Percentiles rank a stretch among this genome's conserved stretches.
Conservation (phyloP, 2,797 vertebrate genomes). For the Bradypus variegatus region DNA sequence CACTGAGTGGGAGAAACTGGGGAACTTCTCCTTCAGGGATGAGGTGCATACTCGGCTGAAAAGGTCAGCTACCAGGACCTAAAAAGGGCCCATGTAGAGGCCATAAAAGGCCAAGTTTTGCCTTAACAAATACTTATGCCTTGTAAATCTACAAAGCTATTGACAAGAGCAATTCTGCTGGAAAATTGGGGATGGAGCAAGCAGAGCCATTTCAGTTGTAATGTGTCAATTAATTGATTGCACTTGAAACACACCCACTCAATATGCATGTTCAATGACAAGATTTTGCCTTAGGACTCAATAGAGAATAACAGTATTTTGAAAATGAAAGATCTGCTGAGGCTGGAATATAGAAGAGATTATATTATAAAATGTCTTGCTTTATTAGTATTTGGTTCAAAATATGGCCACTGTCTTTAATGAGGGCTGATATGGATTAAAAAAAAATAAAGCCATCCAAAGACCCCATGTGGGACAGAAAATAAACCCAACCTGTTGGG, state of each 20-base stretch:
- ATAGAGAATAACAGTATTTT: neutral
- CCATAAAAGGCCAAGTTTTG: neutral
- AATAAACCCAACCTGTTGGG: conserved; percentile 22
- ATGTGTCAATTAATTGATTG: conserved; percentile 44
- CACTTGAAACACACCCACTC: conserved; percentile 33
- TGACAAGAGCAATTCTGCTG: neutral
- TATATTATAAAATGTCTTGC: conserved; percentile 11
- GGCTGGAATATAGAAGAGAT: conserved; percentile 8
- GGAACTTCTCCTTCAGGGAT: neutral
- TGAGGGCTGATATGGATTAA: neutral
- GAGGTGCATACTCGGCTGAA: neutral
- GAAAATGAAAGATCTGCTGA: conserved; percentile 27
- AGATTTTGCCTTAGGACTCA: conserved; percentile 46
- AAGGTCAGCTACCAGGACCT: neutral
- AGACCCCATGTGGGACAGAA: neutral
- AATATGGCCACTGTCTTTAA: neutral
- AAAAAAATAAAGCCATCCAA: neutral
- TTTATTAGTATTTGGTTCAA: conserved; percentile 27
- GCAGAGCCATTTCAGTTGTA: neutral
- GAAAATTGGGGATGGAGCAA: neutral
- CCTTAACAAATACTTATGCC: neutral
- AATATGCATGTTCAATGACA: neutral
- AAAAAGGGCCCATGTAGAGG: neutral
- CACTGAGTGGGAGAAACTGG: neutral
- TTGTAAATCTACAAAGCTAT: neutral